Evolutionary conservation across 2,797 vertebrate genomes (phyloP).

Genomic region (Phataginus tricuspis): DNA sequence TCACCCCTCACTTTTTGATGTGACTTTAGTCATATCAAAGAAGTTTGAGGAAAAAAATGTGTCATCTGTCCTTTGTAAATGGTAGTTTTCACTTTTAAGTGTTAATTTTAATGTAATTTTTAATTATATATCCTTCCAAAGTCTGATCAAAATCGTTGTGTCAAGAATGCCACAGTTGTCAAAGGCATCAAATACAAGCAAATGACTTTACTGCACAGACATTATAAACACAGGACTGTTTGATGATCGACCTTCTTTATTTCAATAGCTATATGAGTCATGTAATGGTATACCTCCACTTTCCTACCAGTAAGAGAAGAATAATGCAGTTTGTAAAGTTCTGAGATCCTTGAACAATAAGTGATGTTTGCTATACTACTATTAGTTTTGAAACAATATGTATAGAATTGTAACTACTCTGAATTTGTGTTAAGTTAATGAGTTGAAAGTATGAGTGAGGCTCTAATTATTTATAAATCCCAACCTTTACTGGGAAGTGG

Average conservation of each 20-base stretch:
- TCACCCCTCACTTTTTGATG: background rate
- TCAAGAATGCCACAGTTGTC: background rate
- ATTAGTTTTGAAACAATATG: conserved; percentile 1
- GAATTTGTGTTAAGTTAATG: background rate
- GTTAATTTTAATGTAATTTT: background rate
- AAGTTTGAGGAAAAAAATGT: conserved; percentile 8
- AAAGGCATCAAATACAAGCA: background rate
- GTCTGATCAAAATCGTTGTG: conserved; percentile 24
- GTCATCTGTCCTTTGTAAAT: background rate
- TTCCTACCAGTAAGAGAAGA: too few relatives aligned
- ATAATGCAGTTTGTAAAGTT: background rate
- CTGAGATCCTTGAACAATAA: background rate
- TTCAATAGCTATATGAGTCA: background rate
- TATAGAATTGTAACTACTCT: background rate
- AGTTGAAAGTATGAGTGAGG: background rate
- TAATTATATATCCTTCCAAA: background rate
- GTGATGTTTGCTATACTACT: background rate
- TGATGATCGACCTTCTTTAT: too few relatives aligned
- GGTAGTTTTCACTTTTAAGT: background rate
- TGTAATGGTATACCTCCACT: too few relatives aligned
- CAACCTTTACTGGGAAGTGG: background rate
- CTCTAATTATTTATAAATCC: conserved; percentile 15
- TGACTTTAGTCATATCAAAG: background rate
- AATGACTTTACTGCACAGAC: too few relatives aligned
- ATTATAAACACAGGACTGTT: too few relatives aligned